Base-by-base conservation (phyloP, 2,888 invertebrate genomes). In the Eutolmus rufibarbis region DNA sequence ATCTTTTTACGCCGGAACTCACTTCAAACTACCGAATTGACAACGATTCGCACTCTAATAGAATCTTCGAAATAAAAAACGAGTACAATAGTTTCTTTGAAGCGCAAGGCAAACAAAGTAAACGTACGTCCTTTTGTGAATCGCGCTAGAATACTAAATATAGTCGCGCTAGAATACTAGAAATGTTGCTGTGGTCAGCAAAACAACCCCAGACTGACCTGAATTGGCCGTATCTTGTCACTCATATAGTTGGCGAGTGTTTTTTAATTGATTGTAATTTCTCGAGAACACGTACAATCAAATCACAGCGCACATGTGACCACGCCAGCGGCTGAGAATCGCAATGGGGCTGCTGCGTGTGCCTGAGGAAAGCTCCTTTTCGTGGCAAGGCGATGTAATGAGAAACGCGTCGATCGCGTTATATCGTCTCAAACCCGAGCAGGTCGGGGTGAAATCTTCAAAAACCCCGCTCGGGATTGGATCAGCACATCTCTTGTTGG, bases 201-300 rank as follows among this genome's bases (percentile, higher is more conserved):
- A 79, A 78, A 16, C 51, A 23, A 16, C 23, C 16, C 51, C 31
- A 8, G 7, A 79, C 79, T 79, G 79, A 51, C 56, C 79, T 23
- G 51, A 46, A 28, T 79, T 79, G 23, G 31, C 16, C 7, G 16
- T 51, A 79, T 51, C 51, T 79, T 79, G 51, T 79, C 79, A 79
- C 28, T 46, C 46, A 79, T 79, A 79, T 79, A 79, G 51, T 56
- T 51, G 51, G 28, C 14, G 51, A 79, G 28, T 46, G 51, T 79
- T 46, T 79, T 79, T 79, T 79, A 79, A 79, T 79, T 79, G 79
- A 79, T 79, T 79, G 51, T 46, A 79, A 51, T 79, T 79, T 19
- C 16, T 34, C 51, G 56, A 1, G 16, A 28, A 46, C 23, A 51
- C 51, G 79, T 51, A 34, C 34, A 76, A 76, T 16, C n/a, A 76